Conservation (phyloP, 2,888 invertebrate species). For the Agrotis segetum region DNA sequence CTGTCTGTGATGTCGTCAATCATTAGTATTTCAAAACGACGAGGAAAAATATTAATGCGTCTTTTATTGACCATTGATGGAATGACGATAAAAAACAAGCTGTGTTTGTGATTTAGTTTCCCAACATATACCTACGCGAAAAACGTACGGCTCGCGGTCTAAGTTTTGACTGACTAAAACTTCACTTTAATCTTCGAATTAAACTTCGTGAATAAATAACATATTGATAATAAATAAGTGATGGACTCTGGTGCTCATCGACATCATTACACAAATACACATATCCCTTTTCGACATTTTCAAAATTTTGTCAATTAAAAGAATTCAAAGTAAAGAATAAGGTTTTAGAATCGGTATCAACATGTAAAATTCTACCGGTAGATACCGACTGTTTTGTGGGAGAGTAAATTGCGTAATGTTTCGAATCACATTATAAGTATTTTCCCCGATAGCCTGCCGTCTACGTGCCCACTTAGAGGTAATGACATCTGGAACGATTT, state of each 20-base stretch:
- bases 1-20: constrained; percentile 9
- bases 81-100: not conserved
- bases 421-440: constrained; percentile 11
- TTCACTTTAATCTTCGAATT: too few species aligned
- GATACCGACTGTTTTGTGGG: not conserved
- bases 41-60: not conserved
- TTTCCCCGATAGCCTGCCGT: not conserved
- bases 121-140: not conserved
- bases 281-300: too few species aligned
- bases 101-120: not conserved
- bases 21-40: constrained; percentile 6
- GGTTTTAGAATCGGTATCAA: too few species aligned
- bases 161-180: too few species aligned
- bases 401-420: not conserved
- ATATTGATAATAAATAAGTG: too few species aligned
- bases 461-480: constrained; percentile 4
- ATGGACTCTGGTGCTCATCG: too few species aligned
- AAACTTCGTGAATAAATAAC: too few species aligned
- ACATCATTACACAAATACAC: too few species aligned
- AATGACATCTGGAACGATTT: constrained; percentile 19
- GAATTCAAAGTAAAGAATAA: too few species aligned
- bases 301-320: too few species aligned
- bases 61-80: not conserved
- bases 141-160: too few species aligned
- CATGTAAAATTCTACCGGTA: too few species aligned